phyloP scores from a whole-genome alignment of 2,888 invertebrate genomes.

The Eupithecia exiguata region DNA sequence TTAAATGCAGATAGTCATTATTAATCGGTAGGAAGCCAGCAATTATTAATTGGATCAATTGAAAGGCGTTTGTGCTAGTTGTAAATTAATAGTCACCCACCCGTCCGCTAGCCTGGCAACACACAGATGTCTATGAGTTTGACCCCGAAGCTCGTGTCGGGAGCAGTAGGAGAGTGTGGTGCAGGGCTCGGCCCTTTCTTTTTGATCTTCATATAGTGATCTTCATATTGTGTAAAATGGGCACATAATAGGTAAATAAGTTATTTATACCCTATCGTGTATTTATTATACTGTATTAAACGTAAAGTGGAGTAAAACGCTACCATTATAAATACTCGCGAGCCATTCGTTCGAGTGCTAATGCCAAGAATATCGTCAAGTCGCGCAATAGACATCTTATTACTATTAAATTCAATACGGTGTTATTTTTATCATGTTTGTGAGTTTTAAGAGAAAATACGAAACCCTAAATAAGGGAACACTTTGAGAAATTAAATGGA shows the following conservation, averaged over 20 bases:
- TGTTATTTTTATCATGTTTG: constrained; percentile 67
- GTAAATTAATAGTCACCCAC: constrained; percentile 28
- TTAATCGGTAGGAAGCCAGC: constrained; percentile 22
- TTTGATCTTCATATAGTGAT: constrained; percentile 76
- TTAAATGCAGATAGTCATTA: constrained; percentile 6
- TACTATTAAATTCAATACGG: constrained; percentile 68
- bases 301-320: constrained; percentile 45
- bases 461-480: constrained; percentile 45
- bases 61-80: constrained; percentile 19
- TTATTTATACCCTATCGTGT: constrained; percentile 51
- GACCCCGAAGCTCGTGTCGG: constrained; percentile 84
- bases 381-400: constrained; percentile 75
- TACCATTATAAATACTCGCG: constrained; percentile 69
- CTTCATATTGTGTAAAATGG: constrained; percentile 79
- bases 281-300: constrained; percentile 37
- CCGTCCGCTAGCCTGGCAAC: constrained; percentile 64
- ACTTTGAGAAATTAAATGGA: constrained; percentile 53
- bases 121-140: constrained; percentile 82
- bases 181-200: constrained; percentile 82
- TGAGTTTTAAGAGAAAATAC: constrained; percentile 47
- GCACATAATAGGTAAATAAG: constrained; percentile 82
- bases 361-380: constrained; percentile 80
- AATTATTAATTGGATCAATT: constrained; percentile 25
- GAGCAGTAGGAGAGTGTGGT: constrained; percentile 80
- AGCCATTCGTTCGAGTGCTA: constrained; percentile 64